phyloP scores from a whole-genome alignment of 2,113 vertebrate genomes.

The Poeciliopsis retropinna region DNA sequence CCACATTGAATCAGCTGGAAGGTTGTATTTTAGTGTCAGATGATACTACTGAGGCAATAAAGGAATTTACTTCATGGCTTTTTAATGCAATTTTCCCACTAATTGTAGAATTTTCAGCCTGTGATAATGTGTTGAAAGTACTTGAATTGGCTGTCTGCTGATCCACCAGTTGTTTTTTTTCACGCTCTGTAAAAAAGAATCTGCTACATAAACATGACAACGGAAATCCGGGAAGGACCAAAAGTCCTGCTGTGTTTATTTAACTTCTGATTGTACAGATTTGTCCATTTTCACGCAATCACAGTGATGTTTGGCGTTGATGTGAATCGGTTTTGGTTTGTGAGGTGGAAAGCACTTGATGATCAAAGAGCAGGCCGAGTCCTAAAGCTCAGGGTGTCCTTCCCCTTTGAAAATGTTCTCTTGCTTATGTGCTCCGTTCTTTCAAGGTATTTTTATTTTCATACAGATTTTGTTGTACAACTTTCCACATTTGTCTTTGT shows the following conservation, averaged over 20 bases:
- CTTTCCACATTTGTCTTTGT: not conserved
- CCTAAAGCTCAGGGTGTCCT: not conserved
- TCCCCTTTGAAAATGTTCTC: not conserved
- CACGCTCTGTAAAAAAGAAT: not conserved
- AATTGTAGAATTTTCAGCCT: not conserved
- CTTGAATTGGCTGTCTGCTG: not conserved
- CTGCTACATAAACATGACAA: not conserved
- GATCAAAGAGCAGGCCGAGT: not conserved
- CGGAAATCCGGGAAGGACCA: not conserved
- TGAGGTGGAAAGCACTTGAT: not conserved
- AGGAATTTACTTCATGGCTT: not conserved
- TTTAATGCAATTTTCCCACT: not conserved
- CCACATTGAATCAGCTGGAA: no score
- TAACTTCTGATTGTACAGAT: not conserved
- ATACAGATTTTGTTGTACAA: not conserved
- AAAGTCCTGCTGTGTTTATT: not conserved
- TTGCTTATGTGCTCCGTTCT: not conserved
- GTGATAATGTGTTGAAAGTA: not conserved
- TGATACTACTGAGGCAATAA: not conserved
- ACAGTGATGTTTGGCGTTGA: not conserved
- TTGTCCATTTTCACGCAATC: not conserved
- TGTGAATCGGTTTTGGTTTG: not conserved
- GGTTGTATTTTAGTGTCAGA: not conserved
- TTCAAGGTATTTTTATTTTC: not conserved
- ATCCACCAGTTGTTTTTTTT: no score